These are phyloP conservation scores for Agrochola lota DNA, from an alignment of 2,888 invertebrate species.

Conservation along the genomic window DNA sequence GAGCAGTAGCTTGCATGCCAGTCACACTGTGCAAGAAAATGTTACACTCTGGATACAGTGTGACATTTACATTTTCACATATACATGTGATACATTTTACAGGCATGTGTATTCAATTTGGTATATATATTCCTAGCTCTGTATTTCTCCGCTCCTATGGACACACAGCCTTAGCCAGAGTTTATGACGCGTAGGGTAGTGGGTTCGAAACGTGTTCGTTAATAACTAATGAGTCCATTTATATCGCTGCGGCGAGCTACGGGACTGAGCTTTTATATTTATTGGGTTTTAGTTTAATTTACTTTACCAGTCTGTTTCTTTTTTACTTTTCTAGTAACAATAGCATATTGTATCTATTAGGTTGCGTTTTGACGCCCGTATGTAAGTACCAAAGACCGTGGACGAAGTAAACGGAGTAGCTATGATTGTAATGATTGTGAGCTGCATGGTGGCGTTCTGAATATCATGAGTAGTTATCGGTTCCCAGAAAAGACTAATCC, in stretches of 20 bases:
- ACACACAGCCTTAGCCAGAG: neutral
- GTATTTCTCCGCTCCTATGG: neutral
- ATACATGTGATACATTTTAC: too few species aligned
- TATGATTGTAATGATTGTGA: neutral
- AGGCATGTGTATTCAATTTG: neutral
- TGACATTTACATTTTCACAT: too few species aligned
- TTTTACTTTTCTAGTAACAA: neutral
- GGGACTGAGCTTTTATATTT: constrained; percentile 7
- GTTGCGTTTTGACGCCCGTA: neutral
- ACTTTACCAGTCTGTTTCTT: neutral
- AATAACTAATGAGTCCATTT: constrained; percentile 45
- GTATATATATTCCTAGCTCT: neutral
- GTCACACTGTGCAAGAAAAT: too few species aligned
- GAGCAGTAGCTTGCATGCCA: too few species aligned
- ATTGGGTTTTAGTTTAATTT: neutral
- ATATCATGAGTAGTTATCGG: neutral
- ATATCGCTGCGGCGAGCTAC: neutral
- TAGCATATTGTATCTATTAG: neutral
- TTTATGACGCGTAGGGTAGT: neutral
- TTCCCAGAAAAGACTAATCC: neutral
- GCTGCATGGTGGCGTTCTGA: neutral
- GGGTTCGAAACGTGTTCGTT: constrained; percentile 16
- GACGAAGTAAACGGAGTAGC: neutral
- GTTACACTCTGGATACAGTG: too few species aligned
- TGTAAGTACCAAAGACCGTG: neutral